Conservation (phyloP, 2,888 invertebrate species). For the Ormyrus nitidulus region DNA sequence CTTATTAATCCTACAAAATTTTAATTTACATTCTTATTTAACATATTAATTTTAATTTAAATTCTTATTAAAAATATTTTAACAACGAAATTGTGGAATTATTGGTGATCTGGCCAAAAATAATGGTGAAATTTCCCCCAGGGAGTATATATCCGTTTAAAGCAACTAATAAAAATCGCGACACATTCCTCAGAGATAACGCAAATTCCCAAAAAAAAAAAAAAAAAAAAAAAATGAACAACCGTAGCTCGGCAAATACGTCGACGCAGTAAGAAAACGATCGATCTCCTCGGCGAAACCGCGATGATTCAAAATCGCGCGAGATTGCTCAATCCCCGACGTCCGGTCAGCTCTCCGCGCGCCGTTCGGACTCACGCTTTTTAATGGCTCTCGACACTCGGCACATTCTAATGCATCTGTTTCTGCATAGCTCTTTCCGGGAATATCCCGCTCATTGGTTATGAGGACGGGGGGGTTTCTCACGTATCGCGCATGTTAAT, state of each 20-base stretch:
- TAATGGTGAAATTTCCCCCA: no score
- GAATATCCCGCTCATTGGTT: conserved; percentile 23
- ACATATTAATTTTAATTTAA: no score
- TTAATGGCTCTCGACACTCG: conserved; percentile 3
- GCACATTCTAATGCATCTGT: conserved; percentile 16
- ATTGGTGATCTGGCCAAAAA: no score
- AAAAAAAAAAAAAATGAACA: no score
- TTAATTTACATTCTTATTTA: no score
- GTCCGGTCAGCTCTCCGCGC: not conserved
- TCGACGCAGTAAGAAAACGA: not conserved
- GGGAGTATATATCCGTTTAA: no score
- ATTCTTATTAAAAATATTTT: no score
- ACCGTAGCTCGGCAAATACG: not conserved
- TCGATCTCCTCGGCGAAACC: not conserved
- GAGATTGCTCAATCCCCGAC: not conserved
- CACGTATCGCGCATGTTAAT: conserved; percentile 14
- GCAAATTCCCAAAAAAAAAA: no score
- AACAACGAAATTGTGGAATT: no score
- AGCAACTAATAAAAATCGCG: no score
- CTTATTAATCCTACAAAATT: no score
- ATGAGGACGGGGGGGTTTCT: not conserved
- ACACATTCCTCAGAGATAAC: no score
- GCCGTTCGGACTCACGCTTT: not conserved
- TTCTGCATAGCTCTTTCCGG: conserved; percentile 6
- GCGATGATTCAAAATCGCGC: conserved; percentile 3